Percentiles rank a stretch among this genome's conserved stretches.
Evolutionary conservation across 53 echinoderm and acorn worm genomes (phyloP).

Genomic region (Echinarachnius parma): DNA sequence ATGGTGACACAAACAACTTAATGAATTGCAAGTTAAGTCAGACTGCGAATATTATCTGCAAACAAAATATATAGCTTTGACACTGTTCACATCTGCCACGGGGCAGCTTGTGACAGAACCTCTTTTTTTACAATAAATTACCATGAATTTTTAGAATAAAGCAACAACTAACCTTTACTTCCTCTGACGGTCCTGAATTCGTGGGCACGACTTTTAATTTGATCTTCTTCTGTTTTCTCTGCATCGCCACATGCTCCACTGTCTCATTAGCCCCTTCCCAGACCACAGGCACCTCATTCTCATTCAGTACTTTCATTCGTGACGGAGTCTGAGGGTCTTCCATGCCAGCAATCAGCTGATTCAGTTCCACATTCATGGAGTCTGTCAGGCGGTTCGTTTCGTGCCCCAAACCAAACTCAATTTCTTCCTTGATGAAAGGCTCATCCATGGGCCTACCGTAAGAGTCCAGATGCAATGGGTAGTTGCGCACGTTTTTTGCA

Average conservation of each 20-base stretch:
- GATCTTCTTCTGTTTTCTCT: not conserved
- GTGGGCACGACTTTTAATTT: not conserved
- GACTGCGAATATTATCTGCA: too few relatives aligned
- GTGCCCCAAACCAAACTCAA: slow-evolving; percentile 21
- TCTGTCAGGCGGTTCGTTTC: slow-evolving; percentile 43
- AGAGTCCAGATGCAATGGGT: slow-evolving; percentile 50
- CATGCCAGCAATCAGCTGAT: slow-evolving; percentile 50
- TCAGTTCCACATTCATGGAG: slow-evolving; percentile 58
- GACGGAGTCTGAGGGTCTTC: slow-evolving; percentile 9
- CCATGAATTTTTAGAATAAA: too few relatives aligned
- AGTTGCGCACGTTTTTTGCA: slow-evolving; percentile 13
- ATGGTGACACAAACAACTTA: too few relatives aligned
- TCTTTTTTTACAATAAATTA: too few relatives aligned
- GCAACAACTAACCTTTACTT: too few relatives aligned
- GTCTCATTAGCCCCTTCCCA: slow-evolving; percentile 27
- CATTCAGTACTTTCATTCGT: slow-evolving; percentile 34
- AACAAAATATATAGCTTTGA: too few relatives aligned
- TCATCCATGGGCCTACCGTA: slow-evolving; percentile 41
- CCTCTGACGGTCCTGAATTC: not conserved
- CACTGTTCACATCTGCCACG: too few relatives aligned
- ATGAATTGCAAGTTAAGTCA: too few relatives aligned
- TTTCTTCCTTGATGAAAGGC: slow-evolving; percentile 40
- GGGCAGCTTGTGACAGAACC: too few relatives aligned
- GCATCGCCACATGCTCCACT: slow-evolving; percentile 5
- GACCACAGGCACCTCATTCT: slow-evolving; percentile 32